Evolutionary conservation across 2,797 vertebrate species (phyloP), one percentile per base, ranked within the genome.

Genomic region (Liparis tanakae): DNA sequence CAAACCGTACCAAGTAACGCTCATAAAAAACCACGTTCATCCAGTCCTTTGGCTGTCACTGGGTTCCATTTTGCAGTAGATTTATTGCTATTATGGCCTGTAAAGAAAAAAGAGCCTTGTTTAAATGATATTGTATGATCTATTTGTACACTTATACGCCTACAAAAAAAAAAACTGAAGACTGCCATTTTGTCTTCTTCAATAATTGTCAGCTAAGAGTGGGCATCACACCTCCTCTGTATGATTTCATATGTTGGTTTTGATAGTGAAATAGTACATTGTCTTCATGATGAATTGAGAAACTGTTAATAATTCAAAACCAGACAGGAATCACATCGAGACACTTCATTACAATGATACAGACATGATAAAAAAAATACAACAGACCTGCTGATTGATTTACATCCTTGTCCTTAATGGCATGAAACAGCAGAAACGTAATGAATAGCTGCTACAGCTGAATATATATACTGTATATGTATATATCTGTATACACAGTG

Each of bases 11-110:
- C 86, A 72, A 76, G 56, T 72, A 67, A 79, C 76, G 73, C 74
- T 95, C 90, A 95, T 91, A 95, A 91, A 92, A 93, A 95, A 59
- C 94, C 94, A 67, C 88, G 93, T 68, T 94, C 93, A 82, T 95
- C 94, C 84, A 95, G 89, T 81, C 94, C 93, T 89, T 94, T 95
- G 80, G 93, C 86, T 85, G 92, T 89, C 76, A 95, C 94, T 76
- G 91, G 93, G 88, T 95, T 95, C 95, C 95, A 95, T 92, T 95
- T 95, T 85, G 93, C 94, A 65, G 93, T 92, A 74, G 94, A 88
- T 88, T 94, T 95, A 94, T 92, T 94, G 92, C 91, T 94, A 89
- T 90, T 93, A 91, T 94, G 93, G 90, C 94, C 95, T 95, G 86
- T 66, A 61, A 84, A 84, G 70, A 78, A 71, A 71, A 56, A 77